Base-by-base conservation (phyloP, 1,140 invertebrate species). In the Drosophila carrolli region DNA sequence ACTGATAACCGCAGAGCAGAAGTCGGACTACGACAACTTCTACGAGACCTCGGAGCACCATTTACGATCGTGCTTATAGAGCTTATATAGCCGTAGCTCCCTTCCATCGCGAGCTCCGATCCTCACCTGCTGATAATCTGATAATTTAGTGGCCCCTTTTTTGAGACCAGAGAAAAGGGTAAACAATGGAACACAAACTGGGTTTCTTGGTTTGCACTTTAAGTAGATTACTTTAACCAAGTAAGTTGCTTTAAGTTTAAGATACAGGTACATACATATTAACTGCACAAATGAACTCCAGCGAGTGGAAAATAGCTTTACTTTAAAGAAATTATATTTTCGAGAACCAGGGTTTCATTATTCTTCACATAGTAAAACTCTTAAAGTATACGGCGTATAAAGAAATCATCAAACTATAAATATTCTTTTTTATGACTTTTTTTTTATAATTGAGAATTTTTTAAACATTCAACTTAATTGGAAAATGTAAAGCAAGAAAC, bases 1-100 rank as follows among this genome's bases (percentile, higher is more conserved):
- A 83, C 83, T 86, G 83, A 86, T 86, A 88, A 86, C 83, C 83
- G 66, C 75, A 88, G 65, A 82, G 66, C 75, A 88, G 70, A 82
- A 73, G 62, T 75, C 54, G 82, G 82, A 86, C 83, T 83, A 86
- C 83, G 83, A 88, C 82, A 86, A 86, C 78, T 56, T 61, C 61
- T 55, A 23, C 54, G 60, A 62, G 60, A 43, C 65, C 62, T 76
- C 55, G 63, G 35, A 61, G 41, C 63, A 74, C 73, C 55, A 59
- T 68, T 53, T 62, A 63, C 67, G 78, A 78, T 58, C 46, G 60
- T 41, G 55, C 38, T 10, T 58, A 19, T 16, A 67, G 8, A 57
- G 59, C 59, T 32, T 32, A 67, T 41, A 43, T 14, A 47, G 19
- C 62, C 23, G 38, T 35, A 48, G 60, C 44, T 37, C 58, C 44